Conservation (phyloP, 2,113 vertebrate species). For the Pseudorhombus dupliciocellatus region DNA sequence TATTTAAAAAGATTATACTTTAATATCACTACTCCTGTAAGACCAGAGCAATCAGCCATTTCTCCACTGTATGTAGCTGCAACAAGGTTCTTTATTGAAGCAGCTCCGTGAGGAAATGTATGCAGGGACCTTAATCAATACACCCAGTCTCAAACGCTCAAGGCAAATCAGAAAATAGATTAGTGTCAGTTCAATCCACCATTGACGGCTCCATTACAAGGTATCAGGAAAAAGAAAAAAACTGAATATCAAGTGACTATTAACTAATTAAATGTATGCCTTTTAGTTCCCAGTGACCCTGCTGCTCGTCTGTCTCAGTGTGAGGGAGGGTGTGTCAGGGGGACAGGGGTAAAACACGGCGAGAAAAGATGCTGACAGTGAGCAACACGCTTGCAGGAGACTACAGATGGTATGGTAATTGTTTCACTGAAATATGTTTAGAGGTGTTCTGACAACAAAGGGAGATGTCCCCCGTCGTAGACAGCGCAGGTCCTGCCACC, state of each 20-base stretch:
- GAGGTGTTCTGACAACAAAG: constrained; percentile 74
- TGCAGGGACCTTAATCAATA: constrained; percentile 47
- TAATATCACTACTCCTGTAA: neutral
- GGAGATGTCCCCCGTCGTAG: constrained; percentile 58
- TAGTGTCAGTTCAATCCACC: constrained; percentile 48
- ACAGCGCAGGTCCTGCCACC: constrained; percentile 61
- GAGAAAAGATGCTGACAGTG: constrained; percentile 47
- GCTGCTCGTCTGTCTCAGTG: constrained; percentile 27
- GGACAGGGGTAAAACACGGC: neutral
- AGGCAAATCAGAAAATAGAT: constrained; percentile 59
- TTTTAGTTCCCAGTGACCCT: constrained; percentile 52
- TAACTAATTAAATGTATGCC: constrained; percentile 55
- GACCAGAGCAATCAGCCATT: constrained; percentile 24
- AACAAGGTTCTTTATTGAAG: constrained; percentile 36
- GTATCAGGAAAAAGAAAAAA: constrained; percentile 26
- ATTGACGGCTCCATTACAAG: constrained; percentile 31
- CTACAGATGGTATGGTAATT: constrained; percentile 81
- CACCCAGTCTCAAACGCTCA: constrained; percentile 36
- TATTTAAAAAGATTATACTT: neutral
- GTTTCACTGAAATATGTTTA: constrained; percentile 76
- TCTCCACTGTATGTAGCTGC: constrained; percentile 16
- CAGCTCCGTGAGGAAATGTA: constrained; percentile 35
- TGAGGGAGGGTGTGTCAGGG: neutral
- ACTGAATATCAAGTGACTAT: constrained; percentile 52
- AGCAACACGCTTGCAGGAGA: constrained; percentile 59